Percentiles rank a stretch among this genome's conserved stretches.
Evolutionary conservation across 2,113 vertebrate species (phyloP).

Genomic region (Misgurnus mizolepis): DNA sequence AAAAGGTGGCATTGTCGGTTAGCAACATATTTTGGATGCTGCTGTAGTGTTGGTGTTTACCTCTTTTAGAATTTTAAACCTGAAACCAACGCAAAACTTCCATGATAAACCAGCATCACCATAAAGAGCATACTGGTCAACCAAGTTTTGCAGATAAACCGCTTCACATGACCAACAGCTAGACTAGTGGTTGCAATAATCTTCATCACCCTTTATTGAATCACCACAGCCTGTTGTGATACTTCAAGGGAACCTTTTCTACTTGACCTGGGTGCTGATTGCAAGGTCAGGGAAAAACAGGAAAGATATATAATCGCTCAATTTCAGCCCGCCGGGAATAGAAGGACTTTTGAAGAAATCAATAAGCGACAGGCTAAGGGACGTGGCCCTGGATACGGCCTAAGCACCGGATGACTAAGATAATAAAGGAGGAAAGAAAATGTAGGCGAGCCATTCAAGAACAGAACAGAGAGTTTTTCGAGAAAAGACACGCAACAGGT

Average conservation of each 20-base stretch:
- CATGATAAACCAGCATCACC: too few relatives aligned
- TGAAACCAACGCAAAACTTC: too few relatives aligned
- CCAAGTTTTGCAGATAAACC: too few relatives aligned
- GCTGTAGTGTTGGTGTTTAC: too few relatives aligned
- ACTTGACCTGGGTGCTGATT: conserved; percentile 27
- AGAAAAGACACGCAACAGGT: neutral
- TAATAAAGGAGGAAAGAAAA: conserved; percentile 13
- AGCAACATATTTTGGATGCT: too few relatives aligned
- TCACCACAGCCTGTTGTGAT: neutral
- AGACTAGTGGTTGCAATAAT: neutral
- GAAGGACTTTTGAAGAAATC: conserved; percentile 11
- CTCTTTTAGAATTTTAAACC: too few relatives aligned
- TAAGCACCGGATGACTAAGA: conserved; percentile 21
- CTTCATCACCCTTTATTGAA: neutral
- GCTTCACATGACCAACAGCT: too few relatives aligned
- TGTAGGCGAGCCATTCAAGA: neutral
- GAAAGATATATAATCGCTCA: conserved; percentile 28
- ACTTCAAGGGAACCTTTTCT: neutral
- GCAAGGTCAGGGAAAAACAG: conserved; percentile 26
- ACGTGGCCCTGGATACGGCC: neutral
- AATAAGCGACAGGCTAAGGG: conserved; percentile 33
- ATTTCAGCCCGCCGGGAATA: neutral
- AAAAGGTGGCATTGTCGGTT: too few relatives aligned
- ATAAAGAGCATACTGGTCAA: too few relatives aligned
- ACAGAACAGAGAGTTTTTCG: conserved; percentile 6